These are phyloP conservation scores for Benthosema pterotum DNA, from an alignment of 2,797 vertebrate genomes.

Conservation along the genomic window DNA sequence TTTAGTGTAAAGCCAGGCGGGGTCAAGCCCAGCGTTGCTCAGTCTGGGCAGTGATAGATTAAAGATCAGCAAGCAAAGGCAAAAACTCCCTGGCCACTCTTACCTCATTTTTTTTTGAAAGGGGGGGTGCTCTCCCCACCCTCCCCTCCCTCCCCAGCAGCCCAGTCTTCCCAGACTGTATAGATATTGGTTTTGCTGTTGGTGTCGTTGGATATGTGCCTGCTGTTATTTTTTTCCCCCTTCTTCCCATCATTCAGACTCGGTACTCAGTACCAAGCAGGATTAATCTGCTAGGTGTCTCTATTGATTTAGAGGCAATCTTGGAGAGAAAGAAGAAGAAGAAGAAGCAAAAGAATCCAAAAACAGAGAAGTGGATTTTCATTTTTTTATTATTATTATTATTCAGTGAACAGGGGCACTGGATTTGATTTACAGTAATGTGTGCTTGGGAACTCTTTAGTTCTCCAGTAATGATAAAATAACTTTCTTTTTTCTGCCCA, in stretches of 20 bases:
- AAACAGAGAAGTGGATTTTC: constrained; percentile 35
- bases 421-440: constrained; percentile 70
- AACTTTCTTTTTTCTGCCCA: constrained; percentile 54
- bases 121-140: too few relatives aligned
- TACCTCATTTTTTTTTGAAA: constrained; percentile 56
- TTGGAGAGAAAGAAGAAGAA: constrained; percentile 45
- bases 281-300: constrained; percentile 58
- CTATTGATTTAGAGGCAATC: constrained; percentile 62
- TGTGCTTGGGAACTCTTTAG: constrained; percentile 64
- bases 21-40: constrained; percentile 69
- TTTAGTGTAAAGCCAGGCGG: constrained; percentile 72
- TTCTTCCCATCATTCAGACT: constrained; percentile 27
- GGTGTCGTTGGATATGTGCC: constrained; percentile 48
- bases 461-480: constrained; percentile 70
- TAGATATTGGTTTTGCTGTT: constrained; percentile 49
- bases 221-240: constrained; percentile 1
- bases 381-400: constrained; percentile 21
- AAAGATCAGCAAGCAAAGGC: constrained; percentile 72
- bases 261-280: constrained; percentile 27
- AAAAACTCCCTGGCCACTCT: constrained; percentile 62
- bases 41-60: constrained; percentile 76
- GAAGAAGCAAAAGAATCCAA: constrained; percentile 46
- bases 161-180: constrained; percentile 32
- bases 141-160: constrained; percentile 45
- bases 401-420: constrained; percentile 51